Conservation (phyloP, 2,113 vertebrate genomes). For the Talpa occidentalis region DNA sequence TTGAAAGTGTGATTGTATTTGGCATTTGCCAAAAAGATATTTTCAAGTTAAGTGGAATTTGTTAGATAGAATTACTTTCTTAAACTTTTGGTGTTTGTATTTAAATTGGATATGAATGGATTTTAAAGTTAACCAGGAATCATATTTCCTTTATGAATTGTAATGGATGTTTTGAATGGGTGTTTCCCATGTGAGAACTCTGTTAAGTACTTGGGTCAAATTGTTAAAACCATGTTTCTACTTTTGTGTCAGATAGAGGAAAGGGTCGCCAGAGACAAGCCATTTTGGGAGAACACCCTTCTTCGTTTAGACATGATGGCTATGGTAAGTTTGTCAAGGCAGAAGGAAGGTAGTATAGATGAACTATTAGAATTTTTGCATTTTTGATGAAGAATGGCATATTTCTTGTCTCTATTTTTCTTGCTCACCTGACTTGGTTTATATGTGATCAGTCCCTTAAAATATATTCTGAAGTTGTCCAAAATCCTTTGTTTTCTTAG, state of each 20-base stretch:
- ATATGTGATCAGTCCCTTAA: neutral
- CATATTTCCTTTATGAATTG: constrained; percentile 79
- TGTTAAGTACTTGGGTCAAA: constrained; percentile 69
- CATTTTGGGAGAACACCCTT: constrained; percentile 98
- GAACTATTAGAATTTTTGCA: constrained; percentile 56
- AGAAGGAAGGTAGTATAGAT: constrained; percentile 73
- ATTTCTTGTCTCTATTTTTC: constrained; percentile 59
- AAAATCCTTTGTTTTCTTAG: constrained; percentile 54
- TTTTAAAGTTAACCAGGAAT: constrained; percentile 86
- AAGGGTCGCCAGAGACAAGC: constrained; percentile 97
- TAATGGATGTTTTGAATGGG: constrained; percentile 81
- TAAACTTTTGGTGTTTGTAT: constrained; percentile 84
- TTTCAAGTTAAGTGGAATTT: constrained; percentile 84
- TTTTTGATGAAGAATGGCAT: constrained; percentile 68
- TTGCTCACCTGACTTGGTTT: constrained; percentile 43
- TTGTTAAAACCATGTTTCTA: constrained; percentile 86
- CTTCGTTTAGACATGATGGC: constrained; percentile 93
- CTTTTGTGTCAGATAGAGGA: constrained; percentile 93
- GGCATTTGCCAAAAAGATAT: constrained; percentile 81
- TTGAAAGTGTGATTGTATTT: constrained; percentile 85
- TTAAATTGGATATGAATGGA: constrained; percentile 82
- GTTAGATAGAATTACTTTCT: constrained; percentile 83
- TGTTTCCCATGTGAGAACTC: constrained; percentile 80
- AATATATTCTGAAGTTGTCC: constrained; percentile 26
- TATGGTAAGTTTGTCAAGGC: constrained; percentile 92